Base-by-base conservation (phyloP, 2,113 vertebrate genomes). In the Pseudopipra pipra region DNA sequence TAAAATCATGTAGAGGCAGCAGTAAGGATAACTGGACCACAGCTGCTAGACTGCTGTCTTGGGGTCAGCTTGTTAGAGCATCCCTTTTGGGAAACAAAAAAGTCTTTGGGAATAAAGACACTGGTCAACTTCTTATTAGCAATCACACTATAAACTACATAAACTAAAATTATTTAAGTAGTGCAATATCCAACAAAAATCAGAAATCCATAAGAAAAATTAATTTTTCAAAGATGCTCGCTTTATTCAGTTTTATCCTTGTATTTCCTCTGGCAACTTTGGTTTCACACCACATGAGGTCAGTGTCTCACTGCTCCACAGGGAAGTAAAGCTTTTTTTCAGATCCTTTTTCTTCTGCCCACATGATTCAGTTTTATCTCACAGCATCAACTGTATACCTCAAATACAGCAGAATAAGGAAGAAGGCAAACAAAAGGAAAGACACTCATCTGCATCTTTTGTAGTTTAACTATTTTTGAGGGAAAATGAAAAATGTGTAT, bases 251-350 rank as follows among this genome's bases (percentile, higher is more conserved):
- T 65, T 88, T 90, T 56, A 84, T 56, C 27, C n/a, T 75, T 41
- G 24, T 21, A 78, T 58, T 95, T 95, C 28, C 35, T 52, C 44
- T 37, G 16, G 41, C 54, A 93, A 30, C 83, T 94, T 46, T 75
- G 61, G 47, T 74, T 93, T 96, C 80, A 78, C 14, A 58, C 96
- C 96, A 96, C 96, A 95, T 68, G 96, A 94, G 96, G 96, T 96
- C 96, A 97, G 93, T 95, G 90, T 96, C 83, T 96, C 83, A 72
- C 95, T 90, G 44, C 41, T 95, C 76, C 85, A 90, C 21, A 47
- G 78, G 39, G 47, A 93, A 76, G 59, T 8, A 74, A 93, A 83
- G 67, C 35, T 85, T 65, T 17, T 55, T 77, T 87, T 47, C 63
- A 84, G 39, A 51, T 77, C 5, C 13, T 65, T 95, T 62, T 68